Evolutionary conservation across 2,113 vertebrate species (phyloP), one percentile per base, ranked within the genome.

Genomic region (Globicephala melas): DNA sequence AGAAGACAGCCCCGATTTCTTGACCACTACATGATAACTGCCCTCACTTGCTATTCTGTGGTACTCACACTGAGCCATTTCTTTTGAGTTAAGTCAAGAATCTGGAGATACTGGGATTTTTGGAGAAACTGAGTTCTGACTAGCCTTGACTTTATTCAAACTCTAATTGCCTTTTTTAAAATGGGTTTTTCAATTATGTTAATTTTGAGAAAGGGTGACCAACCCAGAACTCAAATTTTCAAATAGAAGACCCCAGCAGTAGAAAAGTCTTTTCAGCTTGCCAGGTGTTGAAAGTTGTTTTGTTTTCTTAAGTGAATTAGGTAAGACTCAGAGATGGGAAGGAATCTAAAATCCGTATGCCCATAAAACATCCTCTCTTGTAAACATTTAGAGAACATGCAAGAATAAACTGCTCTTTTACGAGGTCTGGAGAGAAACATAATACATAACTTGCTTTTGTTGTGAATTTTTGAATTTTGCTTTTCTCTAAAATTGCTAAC

Each of bases 321-420:
- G 95, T 95, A 97, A 96, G 73, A 95, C 23, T 96, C 79, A 92
- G 86, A 97, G 67, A 77, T 63, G 31, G 18, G 12, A 94, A 95
- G 55, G 63, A 97, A 80, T 96, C 73, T 95, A 96, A 97, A 97
- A 94, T 89, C 44, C 1, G 31, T 81, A 95, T 94, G 94, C 50
- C 67, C 65, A 93, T 97, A 95, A 97, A 97, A 71, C 86, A 92
- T 81, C 92, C n/a, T 95, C 31, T 93, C 84, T 97, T n/a, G 31
- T n/a, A 89, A 97, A 98, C 91, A 98, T 98, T 97, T 98, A 97
- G 95, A 95, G 95, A 83, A 36, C 25, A 82, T 68, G 25, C 91
- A 94, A 96, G 93, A 97, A 87, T 96, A 96, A 97, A 98, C 95
- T 94, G 94, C 68, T 96, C 86, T 95, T 97, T 97, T 97, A 97